Percentiles rank a stretch among this genome's conserved stretches.
Evolutionary conservation across 2,888 invertebrate species (phyloP).

Genomic region (Drosophila subsilvestris): DNA sequence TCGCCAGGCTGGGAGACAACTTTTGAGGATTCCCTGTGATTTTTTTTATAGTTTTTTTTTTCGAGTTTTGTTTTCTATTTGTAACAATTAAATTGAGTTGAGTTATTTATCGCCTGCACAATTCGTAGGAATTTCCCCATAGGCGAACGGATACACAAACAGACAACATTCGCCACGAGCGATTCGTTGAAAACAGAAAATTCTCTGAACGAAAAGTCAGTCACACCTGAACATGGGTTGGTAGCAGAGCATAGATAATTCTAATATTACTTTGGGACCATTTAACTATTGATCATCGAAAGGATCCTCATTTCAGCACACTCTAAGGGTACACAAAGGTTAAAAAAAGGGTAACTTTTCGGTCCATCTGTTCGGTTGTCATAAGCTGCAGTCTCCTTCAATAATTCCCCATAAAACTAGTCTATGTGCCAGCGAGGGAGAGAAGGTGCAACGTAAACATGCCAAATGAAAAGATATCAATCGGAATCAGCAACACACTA

Average conservation of each 20-base stretch:
- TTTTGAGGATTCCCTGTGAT: slow-evolving; percentile 14
- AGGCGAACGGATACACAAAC: not conserved
- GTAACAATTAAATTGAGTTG: not conserved
- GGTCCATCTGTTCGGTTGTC: too few species aligned
- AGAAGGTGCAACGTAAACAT: not conserved
- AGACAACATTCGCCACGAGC: too few species aligned
- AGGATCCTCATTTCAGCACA: too few species aligned
- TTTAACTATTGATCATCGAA: too few species aligned
- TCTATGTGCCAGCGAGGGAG: not conserved
- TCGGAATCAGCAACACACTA: slow-evolving; percentile 21
- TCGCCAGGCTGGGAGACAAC: slow-evolving; percentile 35
- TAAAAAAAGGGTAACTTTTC: not conserved
- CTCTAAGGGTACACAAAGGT: too few species aligned
- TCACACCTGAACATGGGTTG: too few species aligned
- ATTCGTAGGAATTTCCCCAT: not conserved
- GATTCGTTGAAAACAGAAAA: too few species aligned
- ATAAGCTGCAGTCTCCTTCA: not conserved
- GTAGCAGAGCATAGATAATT: too few species aligned
- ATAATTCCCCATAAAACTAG: not conserved
- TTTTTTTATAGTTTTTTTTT: not conserved
- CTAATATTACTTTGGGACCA: too few species aligned
- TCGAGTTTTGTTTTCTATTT: not conserved
- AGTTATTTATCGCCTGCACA: not conserved
- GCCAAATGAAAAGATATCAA: not conserved
- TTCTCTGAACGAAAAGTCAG: too few species aligned